These are phyloP conservation scores for Chionis minor DNA, from an alignment of 2,113 vertebrate species.

Conservation along the genomic window DNA sequence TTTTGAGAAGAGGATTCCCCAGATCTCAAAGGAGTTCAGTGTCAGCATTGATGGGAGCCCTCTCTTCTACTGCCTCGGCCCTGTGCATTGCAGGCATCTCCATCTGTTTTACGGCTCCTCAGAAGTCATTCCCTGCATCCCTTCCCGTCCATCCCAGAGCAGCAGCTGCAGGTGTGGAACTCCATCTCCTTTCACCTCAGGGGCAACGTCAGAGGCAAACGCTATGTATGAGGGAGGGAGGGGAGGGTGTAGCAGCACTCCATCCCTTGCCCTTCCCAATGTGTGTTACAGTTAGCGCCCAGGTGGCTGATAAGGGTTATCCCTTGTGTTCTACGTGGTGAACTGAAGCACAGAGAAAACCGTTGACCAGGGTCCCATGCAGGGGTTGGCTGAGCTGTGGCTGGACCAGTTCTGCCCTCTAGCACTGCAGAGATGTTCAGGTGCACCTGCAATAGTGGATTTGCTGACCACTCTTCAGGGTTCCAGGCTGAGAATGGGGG, in stretches of 20 bases:
- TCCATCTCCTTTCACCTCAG: background rate
- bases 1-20: background rate
- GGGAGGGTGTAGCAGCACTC: background rate
- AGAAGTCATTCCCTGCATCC: background rate
- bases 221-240: background rate
- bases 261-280: background rate
- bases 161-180: background rate
- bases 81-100: background rate
- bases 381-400: background rate
- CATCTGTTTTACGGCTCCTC: background rate
- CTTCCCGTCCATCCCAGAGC: background rate
- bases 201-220: background rate
- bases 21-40: background rate
- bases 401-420: background rate
- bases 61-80: background rate
- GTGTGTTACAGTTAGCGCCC: background rate
- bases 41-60: background rate
- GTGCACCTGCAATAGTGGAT: background rate
- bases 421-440: background rate
- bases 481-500: background rate
- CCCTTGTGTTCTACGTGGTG: accelerated
- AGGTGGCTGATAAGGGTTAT: accelerated
- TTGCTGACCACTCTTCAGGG: background rate
- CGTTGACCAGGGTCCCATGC: background rate
- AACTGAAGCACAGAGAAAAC: background rate